Evolutionary conservation across 2,113 vertebrate species (phyloP).

Genomic region (Lepus europaeus): DNA sequence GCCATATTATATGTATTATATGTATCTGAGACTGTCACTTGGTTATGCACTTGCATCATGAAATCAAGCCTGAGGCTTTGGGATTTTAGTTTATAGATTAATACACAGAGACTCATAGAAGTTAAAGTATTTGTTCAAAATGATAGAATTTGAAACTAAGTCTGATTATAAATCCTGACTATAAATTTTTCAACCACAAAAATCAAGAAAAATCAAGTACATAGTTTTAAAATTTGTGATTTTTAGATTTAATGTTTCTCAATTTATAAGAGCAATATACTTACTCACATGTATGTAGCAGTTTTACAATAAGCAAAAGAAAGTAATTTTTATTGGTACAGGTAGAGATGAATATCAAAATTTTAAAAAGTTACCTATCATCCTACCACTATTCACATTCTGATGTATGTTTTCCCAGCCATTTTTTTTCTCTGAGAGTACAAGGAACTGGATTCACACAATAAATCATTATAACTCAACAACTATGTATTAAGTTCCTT

Average conservation of each 20-base stretch:
- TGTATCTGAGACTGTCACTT: neutral
- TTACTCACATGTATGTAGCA: neutral
- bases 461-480: neutral
- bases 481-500: neutral
- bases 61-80: neutral
- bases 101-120: neutral
- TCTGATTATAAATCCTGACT: neutral
- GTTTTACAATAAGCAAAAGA: slow-evolving; percentile 14
- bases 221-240: neutral
- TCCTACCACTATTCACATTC: neutral
- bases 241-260: neutral
- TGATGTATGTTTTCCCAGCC: neutral
- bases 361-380: neutral
- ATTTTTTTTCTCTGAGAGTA: neutral
- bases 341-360: neutral
- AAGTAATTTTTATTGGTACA: slow-evolving; percentile 2
- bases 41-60: neutral
- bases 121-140: neutral
- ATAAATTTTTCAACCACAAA: neutral
- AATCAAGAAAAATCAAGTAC: neutral
- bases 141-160: neutral
- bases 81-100: neutral
- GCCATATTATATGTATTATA: neutral
- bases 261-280: neutral
- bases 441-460: neutral